Evolutionary conservation across 2,797 vertebrate species (phyloP), one percentile per base, ranked within the genome.

Genomic region (Dicrostonyx torquatus): DNA sequence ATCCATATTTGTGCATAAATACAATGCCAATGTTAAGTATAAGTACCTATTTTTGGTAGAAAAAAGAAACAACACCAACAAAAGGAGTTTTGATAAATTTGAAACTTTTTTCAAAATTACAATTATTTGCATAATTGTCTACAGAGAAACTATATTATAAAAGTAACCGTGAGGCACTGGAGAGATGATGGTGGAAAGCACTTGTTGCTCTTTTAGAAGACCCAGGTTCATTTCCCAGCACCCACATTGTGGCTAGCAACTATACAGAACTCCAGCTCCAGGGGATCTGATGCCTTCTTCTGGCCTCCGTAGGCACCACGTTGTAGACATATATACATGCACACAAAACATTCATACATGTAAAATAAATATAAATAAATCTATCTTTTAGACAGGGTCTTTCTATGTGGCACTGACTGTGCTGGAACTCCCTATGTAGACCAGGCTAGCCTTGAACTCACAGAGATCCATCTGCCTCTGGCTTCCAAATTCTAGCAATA

Each of bases 91-190:
- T 13, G 20, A 66, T 22, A 66, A 34, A 84, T n/a, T n/a, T 66
- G 60, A 6, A 29, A 24, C 6, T 9, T 6, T 43, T 66, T 84
- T 15, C 26, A 90, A 37, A 80, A 77, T 76, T 90, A 64, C 31
- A 94, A 45, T 86, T 84, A 90, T 90, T 92, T 86, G 58, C 4
- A 75, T 26, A 93, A 91, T 22, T 45, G 12, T 89, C 62, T 91
- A 34, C 34, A n/a, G 29, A 83, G 26, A 87, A 94, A 90, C 18
- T 45, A 22, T 43, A 40, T 24, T 1, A 60, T 40, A 58, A 64
- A 87, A 43, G 64, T 9, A 55, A 12, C 75, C n/a, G 26, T 82
- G 20, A 86, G 10, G 31, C 43, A n/a, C 31, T 64, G 17, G 40
- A 45, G 15, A 64, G 79, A 62, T 83, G 58, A 29, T 84, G 43